Base-by-base conservation (phyloP, 2,888 invertebrate genomes). In the Blomia tropicalis region DNA sequence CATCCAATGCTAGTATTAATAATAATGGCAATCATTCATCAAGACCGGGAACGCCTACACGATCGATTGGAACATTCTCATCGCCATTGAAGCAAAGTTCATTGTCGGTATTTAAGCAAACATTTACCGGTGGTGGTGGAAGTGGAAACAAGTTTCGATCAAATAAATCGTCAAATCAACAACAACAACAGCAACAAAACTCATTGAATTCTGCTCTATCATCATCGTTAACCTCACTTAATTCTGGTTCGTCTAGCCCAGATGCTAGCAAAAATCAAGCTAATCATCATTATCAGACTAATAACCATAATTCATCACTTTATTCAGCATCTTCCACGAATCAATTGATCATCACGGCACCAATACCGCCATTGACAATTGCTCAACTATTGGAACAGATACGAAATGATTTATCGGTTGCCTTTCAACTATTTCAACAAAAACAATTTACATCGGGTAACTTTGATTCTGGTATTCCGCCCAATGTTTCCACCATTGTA, bases 381-480 rank as follows among this genome's bases (percentile, higher is more conserved):
- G n/a, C 14, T 14, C 32, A 36, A 31, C 23, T 56, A 25, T 1
- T 27, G 2, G 56, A 56, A n/a, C 56, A 56, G 56, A 56, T 56
- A n/a, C 56, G 56, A 19, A 56, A 56, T 31, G 56, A 56, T 36
- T 30, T 56, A 1, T 14, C 14, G 2, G 56, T 56, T 19, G 22
- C 30, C 29, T 56, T 32, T 56, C 56, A 56, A 19, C 29, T 56
- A 14, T 56, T 56, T 31, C 56, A 29, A 3, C 56, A 56, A 25
- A 56, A 56, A 14, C 32, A 32, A 22, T 36, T 27, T 2, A 22
- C 4, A 11, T 14, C 14, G 17, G 2, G 56, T 31, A 56, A 23
- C 19, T 27, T 3, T 56, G 29, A 19, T 17, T 14, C 56, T 14
- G 14, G 23, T 14, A 56, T 36, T 31, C 56, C 56, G 29, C 2